These are phyloP conservation scores for Notolabrus celidotus DNA, from an alignment of 2,797 vertebrate genomes.

Conservation along the genomic window DNA sequence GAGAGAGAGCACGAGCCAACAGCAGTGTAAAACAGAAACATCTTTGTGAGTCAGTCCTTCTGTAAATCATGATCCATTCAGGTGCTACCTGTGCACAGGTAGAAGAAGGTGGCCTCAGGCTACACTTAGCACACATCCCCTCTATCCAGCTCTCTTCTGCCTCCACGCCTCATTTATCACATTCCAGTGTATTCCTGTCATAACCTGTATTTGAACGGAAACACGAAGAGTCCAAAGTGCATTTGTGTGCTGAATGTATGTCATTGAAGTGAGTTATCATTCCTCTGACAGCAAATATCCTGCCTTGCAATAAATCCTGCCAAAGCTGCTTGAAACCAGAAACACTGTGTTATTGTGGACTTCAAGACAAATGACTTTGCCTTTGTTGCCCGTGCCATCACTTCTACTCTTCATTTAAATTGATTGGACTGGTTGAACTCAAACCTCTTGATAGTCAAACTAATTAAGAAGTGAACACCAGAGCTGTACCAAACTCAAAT, in stretches of 20 bases:
- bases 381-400: too few relatives aligned
- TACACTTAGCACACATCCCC: conserved; percentile 50
- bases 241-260: conserved; percentile 14
- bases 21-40: conserved; percentile 21
- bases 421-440: too few relatives aligned
- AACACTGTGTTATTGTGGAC: background rate
- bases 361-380: too few relatives aligned
- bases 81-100: conserved; percentile 43
- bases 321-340: background rate
- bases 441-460: too few relatives aligned
- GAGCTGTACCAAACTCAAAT: too few relatives aligned
- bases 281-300: background rate
- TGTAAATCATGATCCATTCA: conserved; percentile 55
- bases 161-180: conserved; percentile 49
- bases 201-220: conserved; percentile 41
- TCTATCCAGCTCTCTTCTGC: conserved; percentile 1
- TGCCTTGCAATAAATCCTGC: background rate
- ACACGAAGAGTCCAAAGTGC: conserved; percentile 8
- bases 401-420: too few relatives aligned
- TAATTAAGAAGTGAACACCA: too few relatives aligned
- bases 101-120: conserved; percentile 60
- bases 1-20: background rate
- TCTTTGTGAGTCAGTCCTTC: conserved; percentile 58
- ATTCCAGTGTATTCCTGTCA: conserved; percentile 60
- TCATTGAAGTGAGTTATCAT: conserved; percentile 15